Base-by-base conservation (phyloP, 2,888 invertebrate genomes). In the Micoletzkya japonica region DNA sequence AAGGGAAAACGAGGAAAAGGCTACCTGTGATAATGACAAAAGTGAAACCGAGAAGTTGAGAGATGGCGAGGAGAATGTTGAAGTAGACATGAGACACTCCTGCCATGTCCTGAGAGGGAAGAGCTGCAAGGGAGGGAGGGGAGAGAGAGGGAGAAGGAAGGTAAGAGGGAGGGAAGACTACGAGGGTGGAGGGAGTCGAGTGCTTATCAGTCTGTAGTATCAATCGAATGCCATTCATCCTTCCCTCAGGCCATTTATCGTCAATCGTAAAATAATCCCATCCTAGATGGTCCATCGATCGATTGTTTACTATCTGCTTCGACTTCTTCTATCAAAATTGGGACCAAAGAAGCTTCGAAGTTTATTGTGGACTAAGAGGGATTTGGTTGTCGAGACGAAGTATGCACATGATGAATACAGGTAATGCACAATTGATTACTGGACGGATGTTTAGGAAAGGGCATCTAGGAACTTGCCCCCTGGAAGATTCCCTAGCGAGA, bases 21-120 rank as follows among this genome's bases (percentile, higher is more conserved):
- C n/a, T 30, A 74, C 80, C 80, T 50, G 76, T 70, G 6, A 77
- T 70, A 66, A 72, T 70, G 10, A 78, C 70, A 52, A 76, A 73
- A 28, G 70, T 30, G 66, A 77, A 78, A 3, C 76, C 80, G 64
- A 76, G 73, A 36, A 77, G 67, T 66, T 80, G 80, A 10, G 76
- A 73, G 20, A 80, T 28, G 14, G 76, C 71, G 2, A 76, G 64
- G 26, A 73, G 52, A 20, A 73, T 32, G 50, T 76, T 74, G 36
- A 73, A 77, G 66, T 72, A 70, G 54, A 61, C 56, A 49, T 66
- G 70, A 4, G 56, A 37, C 3, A 57, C 34, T 30, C 24, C 2
- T n/a, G 17, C 50, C 34, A 59, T 32, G 17, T 14, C 20, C 7
- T 17, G 54, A 54, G 7, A 14, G 17, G 7, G 17, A 54, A 54